Conservation (phyloP, 2,113 vertebrate genomes). For the Suricata suricatta region DNA sequence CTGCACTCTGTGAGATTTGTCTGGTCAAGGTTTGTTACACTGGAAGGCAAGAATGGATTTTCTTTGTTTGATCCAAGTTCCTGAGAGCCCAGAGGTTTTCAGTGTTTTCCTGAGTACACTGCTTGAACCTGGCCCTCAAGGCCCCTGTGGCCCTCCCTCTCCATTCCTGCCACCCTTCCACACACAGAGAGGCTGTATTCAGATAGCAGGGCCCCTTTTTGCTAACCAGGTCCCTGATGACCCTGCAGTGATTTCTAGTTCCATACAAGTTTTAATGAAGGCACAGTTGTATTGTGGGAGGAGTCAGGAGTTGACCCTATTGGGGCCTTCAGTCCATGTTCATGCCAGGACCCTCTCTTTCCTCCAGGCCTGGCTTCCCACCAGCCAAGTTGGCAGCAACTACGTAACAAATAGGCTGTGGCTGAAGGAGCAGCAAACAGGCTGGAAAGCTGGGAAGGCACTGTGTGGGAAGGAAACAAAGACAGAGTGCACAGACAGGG, state of each 20-base stretch:
- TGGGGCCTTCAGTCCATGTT: not conserved
- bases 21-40: not conserved
- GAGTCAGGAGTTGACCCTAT: not conserved
- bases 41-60: not conserved
- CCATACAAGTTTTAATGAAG: not conserved
- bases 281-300: not conserved
- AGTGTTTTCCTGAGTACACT: not conserved
- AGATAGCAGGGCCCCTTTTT: not conserved
- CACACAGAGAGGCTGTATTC: not conserved
- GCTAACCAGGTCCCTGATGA: not conserved
- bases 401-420: constrained; percentile 20
- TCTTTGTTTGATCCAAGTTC: not conserved
- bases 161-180: not conserved
- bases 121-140: not conserved
- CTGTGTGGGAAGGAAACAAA: not conserved
- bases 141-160: not conserved
- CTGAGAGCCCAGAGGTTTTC: not conserved
- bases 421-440: constrained; percentile 39
- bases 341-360: constrained; percentile 43
- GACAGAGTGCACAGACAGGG: not conserved
- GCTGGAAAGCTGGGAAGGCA: constrained; percentile 22
- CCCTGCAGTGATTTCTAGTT: not conserved
- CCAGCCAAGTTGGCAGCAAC: constrained; percentile 60
- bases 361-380: constrained; percentile 63
- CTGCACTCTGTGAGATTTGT: not conserved